Base-by-base conservation (phyloP, 2,888 invertebrate genomes). In the Mimachlamys varia region DNA sequence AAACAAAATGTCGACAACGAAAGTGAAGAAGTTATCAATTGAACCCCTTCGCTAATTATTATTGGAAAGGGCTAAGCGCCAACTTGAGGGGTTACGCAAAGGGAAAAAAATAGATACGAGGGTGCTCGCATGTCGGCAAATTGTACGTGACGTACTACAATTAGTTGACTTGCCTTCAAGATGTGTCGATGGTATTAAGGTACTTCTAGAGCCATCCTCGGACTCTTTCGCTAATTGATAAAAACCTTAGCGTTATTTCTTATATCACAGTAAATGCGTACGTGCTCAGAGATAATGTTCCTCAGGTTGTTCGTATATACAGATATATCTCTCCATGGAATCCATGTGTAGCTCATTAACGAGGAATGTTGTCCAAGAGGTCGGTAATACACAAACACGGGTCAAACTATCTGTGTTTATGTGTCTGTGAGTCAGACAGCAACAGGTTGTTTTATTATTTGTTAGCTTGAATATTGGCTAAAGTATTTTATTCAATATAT, bases 301-400 rank as follows among this genome's bases (percentile, higher is more conserved):
- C 76, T 33, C 27, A 1, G 22, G 33, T 27, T 33, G 76, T 76
- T 76, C 27, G 76, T 76, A 27, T 76, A 22, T 76, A 33, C 44
- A 44, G 44, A 44, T 22, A 76, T 10, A 15, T 12, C 27, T 76
- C 27, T 76, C 33, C 76, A 76, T 33, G 76, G 76, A 76, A 76
- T 76, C 76, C 76, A 76, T 22, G 76, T 76, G 76, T 12, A 76
- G 33, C 76, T 76, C 76, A 76, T 76, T 76, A 76, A 33, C 33
- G 33, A 76, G 33, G 76, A 76, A 76, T 76, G 76, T 76, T 76
- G 76, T 76, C 76, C 76, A 76, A 33, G 33, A 33, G 76, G 76
- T 76, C 76, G 33, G 33, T 27, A 13, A 76, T 76, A 76, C 27
- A 76, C 76, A 76, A 76, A 76, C 76, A 22, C 2, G 33, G n/a